Conservation (phyloP, 2,797 vertebrate species). For the Tragopan temminckii region DNA sequence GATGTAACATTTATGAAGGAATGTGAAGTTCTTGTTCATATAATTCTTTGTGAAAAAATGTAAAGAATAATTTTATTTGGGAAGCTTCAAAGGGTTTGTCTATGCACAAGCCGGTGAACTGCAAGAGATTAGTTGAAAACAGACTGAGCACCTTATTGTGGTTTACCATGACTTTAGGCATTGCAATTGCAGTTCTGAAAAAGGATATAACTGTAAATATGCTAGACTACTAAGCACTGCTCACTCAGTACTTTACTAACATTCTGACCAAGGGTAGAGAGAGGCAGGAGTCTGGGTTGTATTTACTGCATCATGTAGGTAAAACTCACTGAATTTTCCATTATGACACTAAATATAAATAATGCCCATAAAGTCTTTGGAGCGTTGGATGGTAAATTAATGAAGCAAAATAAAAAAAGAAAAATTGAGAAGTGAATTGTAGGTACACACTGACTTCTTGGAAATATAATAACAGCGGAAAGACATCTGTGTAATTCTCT, state of each 20-base stretch:
- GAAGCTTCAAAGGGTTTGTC: not conserved
- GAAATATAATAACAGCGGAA: constrained; percentile 22
- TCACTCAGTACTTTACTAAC: not conserved
- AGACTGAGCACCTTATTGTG: not conserved
- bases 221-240: not conserved
- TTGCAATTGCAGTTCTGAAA: not conserved
- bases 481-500: constrained; percentile 12
- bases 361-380: constrained; percentile 10
- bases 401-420: constrained; percentile 55
- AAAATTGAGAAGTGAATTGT: constrained; percentile 57
- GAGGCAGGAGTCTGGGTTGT: not conserved
- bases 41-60: not conserved
- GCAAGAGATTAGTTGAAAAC: not conserved
- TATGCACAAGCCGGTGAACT: not conserved
- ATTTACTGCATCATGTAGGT: not conserved
- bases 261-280: constrained; percentile 9
- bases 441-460: constrained; percentile 17
- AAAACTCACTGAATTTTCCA: constrained; percentile 10
- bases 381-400: constrained; percentile 38
- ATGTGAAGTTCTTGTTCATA: not conserved
- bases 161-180: not conserved
- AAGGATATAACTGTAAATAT: not conserved
- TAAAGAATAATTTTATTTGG: not conserved
- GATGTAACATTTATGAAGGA: not conserved
- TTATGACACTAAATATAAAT: constrained; percentile 15